phyloP scores from a whole-genome alignment of 1,140 invertebrate species.

The Asobara japonica region DNA sequence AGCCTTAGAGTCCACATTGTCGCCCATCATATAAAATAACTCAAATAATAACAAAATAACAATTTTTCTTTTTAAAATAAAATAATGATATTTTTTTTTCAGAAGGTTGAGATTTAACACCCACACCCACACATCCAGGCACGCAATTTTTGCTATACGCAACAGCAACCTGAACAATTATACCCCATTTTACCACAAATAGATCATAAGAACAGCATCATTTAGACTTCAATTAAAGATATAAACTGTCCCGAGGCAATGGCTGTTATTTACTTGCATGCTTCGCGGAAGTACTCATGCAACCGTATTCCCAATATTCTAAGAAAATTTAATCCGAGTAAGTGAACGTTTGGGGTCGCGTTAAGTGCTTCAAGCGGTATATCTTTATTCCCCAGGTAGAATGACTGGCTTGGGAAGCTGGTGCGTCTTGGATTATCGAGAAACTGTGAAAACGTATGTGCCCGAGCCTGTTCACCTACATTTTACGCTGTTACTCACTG shows the following conservation, averaged over 20 bases:
- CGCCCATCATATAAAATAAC: too few species aligned
- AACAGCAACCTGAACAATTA: too few species aligned
- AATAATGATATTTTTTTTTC: too few species aligned
- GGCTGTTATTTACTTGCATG: too few species aligned
- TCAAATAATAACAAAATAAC: too few species aligned
- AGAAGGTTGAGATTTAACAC: too few species aligned
- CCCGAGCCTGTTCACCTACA: background rate
- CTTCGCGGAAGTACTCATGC: background rate
- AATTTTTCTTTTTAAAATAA: too few species aligned
- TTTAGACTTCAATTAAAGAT: background rate
- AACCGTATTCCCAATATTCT: background rate
- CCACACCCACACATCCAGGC: too few species aligned
- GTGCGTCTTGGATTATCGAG: background rate
- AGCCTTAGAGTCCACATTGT: too few species aligned
- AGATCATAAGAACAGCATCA: background rate
- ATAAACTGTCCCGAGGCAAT: background rate
- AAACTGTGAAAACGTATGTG: background rate
- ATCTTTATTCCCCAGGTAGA: conserved; percentile 1
- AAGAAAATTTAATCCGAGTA: conserved; percentile 22
- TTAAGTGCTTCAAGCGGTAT: conserved; percentile 13
- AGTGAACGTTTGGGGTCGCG: conserved; percentile 17
- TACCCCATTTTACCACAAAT: too few species aligned
- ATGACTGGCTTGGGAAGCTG: background rate
- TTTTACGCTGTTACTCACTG: background rate
- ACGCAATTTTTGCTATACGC: too few species aligned